Conservation (phyloP, 2,113 vertebrate genomes). For the Pollachius pollachius region DNA sequence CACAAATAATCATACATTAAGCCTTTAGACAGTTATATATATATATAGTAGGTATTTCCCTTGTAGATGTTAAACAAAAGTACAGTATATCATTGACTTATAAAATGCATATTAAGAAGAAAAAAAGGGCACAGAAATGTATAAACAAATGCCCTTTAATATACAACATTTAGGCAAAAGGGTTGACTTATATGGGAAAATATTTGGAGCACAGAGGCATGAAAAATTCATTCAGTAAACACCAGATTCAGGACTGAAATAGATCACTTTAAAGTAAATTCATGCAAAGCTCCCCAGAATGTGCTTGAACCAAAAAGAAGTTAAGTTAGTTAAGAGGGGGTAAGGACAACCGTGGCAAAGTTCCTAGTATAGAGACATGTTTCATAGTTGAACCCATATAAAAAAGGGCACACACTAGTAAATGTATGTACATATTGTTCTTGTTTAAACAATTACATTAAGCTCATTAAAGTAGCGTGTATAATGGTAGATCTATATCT, state of each 20-base stretch:
- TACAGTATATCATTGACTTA: background rate
- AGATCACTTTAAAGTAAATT: constrained; percentile 33
- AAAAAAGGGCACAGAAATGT: constrained; percentile 6
- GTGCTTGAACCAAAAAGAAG: constrained; percentile 41
- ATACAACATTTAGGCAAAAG: constrained; percentile 49
- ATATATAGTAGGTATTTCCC: background rate
- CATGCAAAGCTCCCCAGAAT: constrained; percentile 49
- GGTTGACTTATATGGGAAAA: constrained; percentile 17
- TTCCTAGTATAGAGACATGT: constrained; percentile 29
- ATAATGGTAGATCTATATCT: constrained; percentile 22
- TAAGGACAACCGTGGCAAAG: constrained; percentile 25
- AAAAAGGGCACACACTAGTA: constrained; percentile 32
- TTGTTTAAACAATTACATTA: constrained; percentile 30
- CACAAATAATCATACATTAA: background rate
- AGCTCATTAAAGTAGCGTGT: constrained; percentile 24
- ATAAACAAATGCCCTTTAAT: constrained; percentile 64
- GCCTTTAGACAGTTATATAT: background rate
- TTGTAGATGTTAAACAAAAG: too few relatives aligned
- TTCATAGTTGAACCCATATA: constrained; percentile 21
- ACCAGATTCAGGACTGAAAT: constrained; percentile 23
- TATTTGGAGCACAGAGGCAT: constrained; percentile 37
- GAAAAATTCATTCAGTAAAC: constrained; percentile 45
- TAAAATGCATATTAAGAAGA: background rate
- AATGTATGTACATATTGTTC: constrained; percentile 28
- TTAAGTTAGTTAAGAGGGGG: background rate